These are phyloP conservation scores for Empidonax alnorum DNA, from an alignment of 2,113 vertebrate genomes.

Conservation along the genomic window DNA sequence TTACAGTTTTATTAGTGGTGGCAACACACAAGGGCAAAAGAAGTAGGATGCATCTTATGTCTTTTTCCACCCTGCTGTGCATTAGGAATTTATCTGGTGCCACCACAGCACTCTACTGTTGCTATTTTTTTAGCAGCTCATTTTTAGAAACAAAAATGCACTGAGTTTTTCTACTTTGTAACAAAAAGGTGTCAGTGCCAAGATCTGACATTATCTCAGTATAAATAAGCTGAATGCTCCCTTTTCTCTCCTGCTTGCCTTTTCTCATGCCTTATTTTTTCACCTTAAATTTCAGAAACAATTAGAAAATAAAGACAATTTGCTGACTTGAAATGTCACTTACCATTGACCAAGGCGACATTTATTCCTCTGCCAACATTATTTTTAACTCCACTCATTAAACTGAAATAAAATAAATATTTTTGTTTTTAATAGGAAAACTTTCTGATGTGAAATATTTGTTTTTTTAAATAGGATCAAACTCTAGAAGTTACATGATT, in stretches of 20 bases:
- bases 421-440: not conserved
- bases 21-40: not conserved
- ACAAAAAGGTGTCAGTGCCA: not conserved
- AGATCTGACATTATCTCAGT: not conserved
- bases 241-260: not conserved
- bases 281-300: not conserved
- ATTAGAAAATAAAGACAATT: not conserved
- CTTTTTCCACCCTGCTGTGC: not conserved
- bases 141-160: not conserved
- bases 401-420: slow-evolving; percentile 71
- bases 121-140: not conserved
- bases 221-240: not conserved
- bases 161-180: not conserved
- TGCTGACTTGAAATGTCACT: slow-evolving; percentile 35
- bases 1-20: not conserved
- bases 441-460: not conserved
- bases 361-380: slow-evolving; percentile 97
- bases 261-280: not conserved
- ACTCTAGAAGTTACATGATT: not conserved
- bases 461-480: not conserved
- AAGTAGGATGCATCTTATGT: not conserved
- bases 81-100: not conserved
- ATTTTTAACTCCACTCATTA: slow-evolving; percentile 98
- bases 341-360: slow-evolving; percentile 90
- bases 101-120: not conserved